Conservation (phyloP, 2,797 vertebrate species). For the Tenualosa ilisha region DNA sequence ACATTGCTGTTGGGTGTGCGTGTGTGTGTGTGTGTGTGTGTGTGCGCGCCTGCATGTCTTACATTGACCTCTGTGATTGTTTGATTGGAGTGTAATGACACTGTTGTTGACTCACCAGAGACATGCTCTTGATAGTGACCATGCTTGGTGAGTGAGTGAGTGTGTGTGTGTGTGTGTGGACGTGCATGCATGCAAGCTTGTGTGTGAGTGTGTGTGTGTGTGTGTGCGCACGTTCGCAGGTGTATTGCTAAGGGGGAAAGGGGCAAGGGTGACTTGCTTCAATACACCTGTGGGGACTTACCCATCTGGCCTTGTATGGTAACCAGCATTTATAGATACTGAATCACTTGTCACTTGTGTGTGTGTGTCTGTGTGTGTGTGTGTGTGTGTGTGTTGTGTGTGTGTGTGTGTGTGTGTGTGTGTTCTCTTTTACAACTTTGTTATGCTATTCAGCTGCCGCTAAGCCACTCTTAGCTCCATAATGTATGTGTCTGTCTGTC, state of each 20-base stretch:
- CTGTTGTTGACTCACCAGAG: background rate
- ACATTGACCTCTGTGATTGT: constrained; percentile 13
- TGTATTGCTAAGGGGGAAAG: background rate
- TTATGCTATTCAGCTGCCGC: background rate
- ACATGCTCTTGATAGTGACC: background rate
- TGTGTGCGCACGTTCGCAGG: background rate
- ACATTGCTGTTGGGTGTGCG: background rate
- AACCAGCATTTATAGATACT: background rate
- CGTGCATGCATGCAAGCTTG: background rate
- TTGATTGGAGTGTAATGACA: background rate
- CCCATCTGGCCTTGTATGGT: background rate
- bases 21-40: background rate
- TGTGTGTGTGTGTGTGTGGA: background rate
- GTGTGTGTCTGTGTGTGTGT: background rate
- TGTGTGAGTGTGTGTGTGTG: background rate
- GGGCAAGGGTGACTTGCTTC: background rate
- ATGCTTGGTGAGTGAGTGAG: background rate
- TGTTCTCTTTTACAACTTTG: background rate
- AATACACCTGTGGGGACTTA: background rate
- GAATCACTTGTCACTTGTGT: constrained; percentile 6
- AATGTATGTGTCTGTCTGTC: constrained; percentile 7
- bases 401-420: background rate
- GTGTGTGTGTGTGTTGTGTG: background rate
- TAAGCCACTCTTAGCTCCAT: background rate
- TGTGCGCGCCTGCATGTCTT: background rate